Conservation (phyloP, 2,888 invertebrate species). For the Oithona nana region DNA sequence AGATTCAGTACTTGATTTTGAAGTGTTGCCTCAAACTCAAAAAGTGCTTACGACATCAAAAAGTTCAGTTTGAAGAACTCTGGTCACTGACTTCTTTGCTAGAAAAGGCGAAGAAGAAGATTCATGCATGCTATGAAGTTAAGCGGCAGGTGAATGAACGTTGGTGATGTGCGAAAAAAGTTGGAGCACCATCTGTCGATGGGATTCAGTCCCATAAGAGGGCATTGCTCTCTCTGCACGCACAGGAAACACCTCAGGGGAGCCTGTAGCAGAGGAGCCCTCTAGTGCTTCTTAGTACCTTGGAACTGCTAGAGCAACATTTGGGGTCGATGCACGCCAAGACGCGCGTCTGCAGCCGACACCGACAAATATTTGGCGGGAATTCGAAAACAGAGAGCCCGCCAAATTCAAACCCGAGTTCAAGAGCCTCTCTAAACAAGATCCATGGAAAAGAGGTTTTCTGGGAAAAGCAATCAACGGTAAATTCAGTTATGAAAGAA, state of each 20-base stretch:
- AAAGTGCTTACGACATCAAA: neutral
- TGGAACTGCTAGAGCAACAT: too few species aligned
- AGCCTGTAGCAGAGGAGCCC: too few species aligned
- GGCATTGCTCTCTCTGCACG: neutral
- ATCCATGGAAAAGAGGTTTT: too few species aligned
- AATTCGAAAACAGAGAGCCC: neutral
- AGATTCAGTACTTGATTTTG: neutral
- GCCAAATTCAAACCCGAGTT: neutral
- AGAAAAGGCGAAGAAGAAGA: neutral
- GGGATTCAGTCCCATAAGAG: neutral
- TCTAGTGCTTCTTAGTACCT: too few species aligned
- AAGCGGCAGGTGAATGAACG: neutral
- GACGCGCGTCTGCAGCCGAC: neutral
- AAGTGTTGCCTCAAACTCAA: too few species aligned
- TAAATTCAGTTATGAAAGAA: too few species aligned
- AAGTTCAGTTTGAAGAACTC: neutral
- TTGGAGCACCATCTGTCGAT: neutral
- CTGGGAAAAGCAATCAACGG: too few species aligned
- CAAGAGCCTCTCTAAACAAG: neutral
- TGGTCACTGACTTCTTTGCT: neutral
- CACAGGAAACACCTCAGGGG: neutral
- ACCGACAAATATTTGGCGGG: neutral
- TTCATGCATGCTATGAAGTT: neutral
- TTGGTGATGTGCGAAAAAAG: neutral
- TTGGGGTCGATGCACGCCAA: neutral